Evolutionary conservation across 1,140 invertebrate species (phyloP), one percentile per base, ranked within the genome.

Genomic region (Homalodisca vitripennis): DNA sequence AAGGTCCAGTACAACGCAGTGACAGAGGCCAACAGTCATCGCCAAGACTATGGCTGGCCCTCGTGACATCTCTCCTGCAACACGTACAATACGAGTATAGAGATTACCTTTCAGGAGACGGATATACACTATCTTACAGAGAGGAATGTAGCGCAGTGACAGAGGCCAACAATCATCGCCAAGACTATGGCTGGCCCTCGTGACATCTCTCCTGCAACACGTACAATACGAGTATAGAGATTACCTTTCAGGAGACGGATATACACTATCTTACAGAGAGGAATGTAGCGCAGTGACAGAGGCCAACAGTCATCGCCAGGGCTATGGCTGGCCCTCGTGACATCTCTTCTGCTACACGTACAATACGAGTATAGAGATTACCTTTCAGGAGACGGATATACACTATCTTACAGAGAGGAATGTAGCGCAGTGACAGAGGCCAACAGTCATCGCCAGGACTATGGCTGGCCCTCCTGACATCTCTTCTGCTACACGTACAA

Each of bases 381-480:
- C n/a, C n/a, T n/a, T n/a, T n/a, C n/a, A n/a, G n/a, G n/a, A n/a
- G n/a, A n/a, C n/a, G n/a, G n/a, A n/a, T n/a, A n/a, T n/a, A n/a
- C n/a, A n/a, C n/a, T n/a, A n/a, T n/a, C n/a, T n/a, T n/a, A n/a
- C 89, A 88, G 88, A 91, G 78, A 87, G 87, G 78, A 88, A 85
- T 77, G 75, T 70, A 17, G 72, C 75, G 30, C 66, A 67, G 34
- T 22, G 1, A 24, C 27, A 51, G 24, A 67, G 29, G 14, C 34
- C 24, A 1, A 66, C 24, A 14, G 10, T 66, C n/a, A 66, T 13
- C 13, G 41, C 32, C 34, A 66, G 22, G 1, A 66, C 24, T 46
- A 66, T 66, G 63, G 41, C 32, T 20, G 26, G 10, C n/a, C 41
- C 30, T 47, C 20, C 17, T 32, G 41, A 47, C 63, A 66, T 66